Conservation (phyloP, 53 echinoderm and acorn worm genomes). For the Echinometra lucunter region DNA sequence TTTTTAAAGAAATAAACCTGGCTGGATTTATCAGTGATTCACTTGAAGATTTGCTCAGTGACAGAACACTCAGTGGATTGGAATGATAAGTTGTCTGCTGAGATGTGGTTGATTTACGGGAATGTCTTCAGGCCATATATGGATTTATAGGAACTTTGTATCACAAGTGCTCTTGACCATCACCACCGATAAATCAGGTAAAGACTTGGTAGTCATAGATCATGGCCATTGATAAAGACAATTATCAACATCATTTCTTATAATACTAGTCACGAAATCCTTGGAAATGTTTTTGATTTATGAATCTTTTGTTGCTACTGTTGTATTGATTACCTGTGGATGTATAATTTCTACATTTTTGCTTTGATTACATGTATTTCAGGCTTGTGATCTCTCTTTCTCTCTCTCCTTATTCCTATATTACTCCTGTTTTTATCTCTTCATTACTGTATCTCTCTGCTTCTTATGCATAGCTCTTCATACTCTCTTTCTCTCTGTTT, state of each 20-base stretch:
- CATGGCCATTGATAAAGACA: not conserved
- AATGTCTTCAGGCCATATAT: slow-evolving; percentile 22
- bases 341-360: not conserved
- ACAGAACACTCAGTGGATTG: slow-evolving; percentile 54
- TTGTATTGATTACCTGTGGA: not conserved
- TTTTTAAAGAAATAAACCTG: not conserved
- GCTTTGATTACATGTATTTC: too few species aligned
- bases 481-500: too few species aligned
- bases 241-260: not conserved
- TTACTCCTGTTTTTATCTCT: too few species aligned
- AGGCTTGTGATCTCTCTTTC: not conserved
- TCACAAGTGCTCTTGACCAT: not conserved
- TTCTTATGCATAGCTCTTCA: too few species aligned
- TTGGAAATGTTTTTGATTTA: not conserved
- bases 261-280: not conserved
- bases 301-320: not conserved
- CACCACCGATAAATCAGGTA: not conserved
- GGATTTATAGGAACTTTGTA: slow-evolving; percentile 57
- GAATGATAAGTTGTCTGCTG: slow-evolving; percentile 48
- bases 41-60: not conserved
- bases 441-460: too few species aligned
- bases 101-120: slow-evolving; percentile 41
- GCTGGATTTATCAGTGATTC: slow-evolving; percentile 21
- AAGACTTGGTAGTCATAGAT: not conserved
- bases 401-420: not conserved